A percentile compares a stretch with the other conserved stretches of the same genome.
These are phyloP conservation scores for Sorex araneus DNA, from an alignment of 2,113 vertebrate genomes.

Conservation along the genomic window DNA sequence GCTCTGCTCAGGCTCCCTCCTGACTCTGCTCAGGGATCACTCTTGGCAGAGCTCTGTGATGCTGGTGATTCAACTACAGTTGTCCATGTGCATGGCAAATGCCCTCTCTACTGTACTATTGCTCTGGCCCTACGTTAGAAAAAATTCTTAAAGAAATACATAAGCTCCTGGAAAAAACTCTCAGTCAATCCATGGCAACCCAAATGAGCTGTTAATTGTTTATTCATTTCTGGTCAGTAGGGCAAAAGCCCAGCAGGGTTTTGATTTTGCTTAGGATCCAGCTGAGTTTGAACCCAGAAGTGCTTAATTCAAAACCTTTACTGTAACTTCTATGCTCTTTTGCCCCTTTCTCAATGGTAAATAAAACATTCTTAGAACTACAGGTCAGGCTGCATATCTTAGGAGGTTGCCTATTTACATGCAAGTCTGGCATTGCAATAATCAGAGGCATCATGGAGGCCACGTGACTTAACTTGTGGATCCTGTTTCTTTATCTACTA, in stretches of 20 bases:
- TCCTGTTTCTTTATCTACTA: conserved; percentile 24
- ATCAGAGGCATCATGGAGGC: not conserved
- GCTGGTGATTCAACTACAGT: too few relatives aligned
- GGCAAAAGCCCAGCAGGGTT: not conserved
- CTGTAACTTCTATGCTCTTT: not conserved
- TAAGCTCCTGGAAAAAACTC: not conserved
- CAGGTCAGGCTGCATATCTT: not conserved
- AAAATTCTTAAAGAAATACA: too few relatives aligned
- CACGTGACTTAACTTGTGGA: not conserved
- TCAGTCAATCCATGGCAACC: not conserved
- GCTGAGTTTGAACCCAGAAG: not conserved
- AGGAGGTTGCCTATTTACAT: not conserved
- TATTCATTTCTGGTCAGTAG: not conserved
- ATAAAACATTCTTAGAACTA: conserved; percentile 37
- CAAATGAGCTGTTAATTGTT: not conserved
- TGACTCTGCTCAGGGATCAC: too few relatives aligned
- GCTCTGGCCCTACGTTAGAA: too few relatives aligned
- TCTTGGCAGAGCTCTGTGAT: too few relatives aligned
- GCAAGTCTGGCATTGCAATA: conserved; percentile 11
- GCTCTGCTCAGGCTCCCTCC: too few relatives aligned
- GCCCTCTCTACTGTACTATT: too few relatives aligned
- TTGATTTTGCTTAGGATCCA: not conserved
- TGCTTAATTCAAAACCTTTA: conserved; percentile 28
- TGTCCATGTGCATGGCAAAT: too few relatives aligned
- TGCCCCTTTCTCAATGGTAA: conserved; percentile 21